Conservation (phyloP, 2,113 vertebrate species). For the Formicarius rufipectus region DNA sequence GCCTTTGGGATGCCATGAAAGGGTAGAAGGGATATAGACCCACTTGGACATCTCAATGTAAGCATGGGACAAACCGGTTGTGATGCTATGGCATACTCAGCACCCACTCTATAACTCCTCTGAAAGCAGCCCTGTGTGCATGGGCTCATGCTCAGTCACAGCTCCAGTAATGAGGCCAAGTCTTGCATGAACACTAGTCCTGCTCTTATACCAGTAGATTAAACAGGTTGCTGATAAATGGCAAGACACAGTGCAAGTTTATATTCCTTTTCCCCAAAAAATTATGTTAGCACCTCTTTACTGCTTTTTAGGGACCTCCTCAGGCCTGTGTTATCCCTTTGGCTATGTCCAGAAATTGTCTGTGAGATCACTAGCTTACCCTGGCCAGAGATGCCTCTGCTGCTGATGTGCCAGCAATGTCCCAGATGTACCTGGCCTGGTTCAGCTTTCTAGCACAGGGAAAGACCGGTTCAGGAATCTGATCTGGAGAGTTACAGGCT, state of each 20-base stretch:
- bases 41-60: neutral
- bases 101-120: rapidly evolving
- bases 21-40: neutral
- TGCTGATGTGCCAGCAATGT: neutral
- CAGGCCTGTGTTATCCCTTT: neutral
- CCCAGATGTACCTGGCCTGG: rapidly evolving
- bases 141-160: neutral
- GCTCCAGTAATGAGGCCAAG: neutral
- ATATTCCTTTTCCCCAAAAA: neutral
- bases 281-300: neutral
- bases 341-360: neutral
- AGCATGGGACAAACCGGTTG: neutral
- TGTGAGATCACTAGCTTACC: neutral
- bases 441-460: rapidly evolving
- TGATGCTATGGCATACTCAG: neutral
- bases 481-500: neutral
- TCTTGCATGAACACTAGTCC: neutral
- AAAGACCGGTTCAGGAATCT: neutral
- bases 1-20: neutral
- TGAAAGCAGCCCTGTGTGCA: neutral
- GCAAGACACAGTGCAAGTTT: neutral
- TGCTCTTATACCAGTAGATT: neutral
- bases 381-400: neutral
- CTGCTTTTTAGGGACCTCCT: neutral
- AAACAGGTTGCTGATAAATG: neutral